phyloP scores from a whole-genome alignment of 2,113 vertebrate species.

The Mormyrus iriodes region DNA sequence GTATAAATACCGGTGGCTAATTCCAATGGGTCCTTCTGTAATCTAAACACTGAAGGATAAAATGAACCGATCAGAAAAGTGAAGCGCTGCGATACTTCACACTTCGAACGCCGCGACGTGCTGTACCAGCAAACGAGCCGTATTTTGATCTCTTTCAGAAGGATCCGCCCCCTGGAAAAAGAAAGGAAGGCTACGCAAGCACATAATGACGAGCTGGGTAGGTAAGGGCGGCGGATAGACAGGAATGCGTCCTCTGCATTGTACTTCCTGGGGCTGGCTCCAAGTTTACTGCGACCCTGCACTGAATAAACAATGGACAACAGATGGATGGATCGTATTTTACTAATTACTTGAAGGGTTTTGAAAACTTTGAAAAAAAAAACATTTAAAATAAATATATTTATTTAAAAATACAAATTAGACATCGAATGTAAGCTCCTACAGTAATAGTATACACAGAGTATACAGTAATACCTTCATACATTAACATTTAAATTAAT shows the following conservation, averaged over 20 bases:
- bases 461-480: not conserved
- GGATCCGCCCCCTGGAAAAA: not conserved
- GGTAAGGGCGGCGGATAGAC: not conserved
- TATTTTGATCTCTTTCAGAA: not conserved
- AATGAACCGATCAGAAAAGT: not conserved
- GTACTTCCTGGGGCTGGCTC: too few relatives aligned
- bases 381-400: too few relatives aligned
- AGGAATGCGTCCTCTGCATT: not conserved
- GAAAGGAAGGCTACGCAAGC: not conserved
- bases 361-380: not conserved
- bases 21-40: not conserved
- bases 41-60: not conserved
- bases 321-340: not conserved
- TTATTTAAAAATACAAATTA: not conserved
- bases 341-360: not conserved
- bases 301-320: not conserved
- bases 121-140: not conserved
- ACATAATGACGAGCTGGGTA: not conserved
- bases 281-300: not conserved
- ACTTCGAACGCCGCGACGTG: not conserved
- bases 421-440: not conserved
- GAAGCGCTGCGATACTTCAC: not conserved
- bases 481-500: not conserved
- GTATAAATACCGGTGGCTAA: not conserved
- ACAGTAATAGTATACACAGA: not conserved